phyloP scores from a whole-genome alignment of 2,888 invertebrate species.

The Tiliacea citrago region DNA sequence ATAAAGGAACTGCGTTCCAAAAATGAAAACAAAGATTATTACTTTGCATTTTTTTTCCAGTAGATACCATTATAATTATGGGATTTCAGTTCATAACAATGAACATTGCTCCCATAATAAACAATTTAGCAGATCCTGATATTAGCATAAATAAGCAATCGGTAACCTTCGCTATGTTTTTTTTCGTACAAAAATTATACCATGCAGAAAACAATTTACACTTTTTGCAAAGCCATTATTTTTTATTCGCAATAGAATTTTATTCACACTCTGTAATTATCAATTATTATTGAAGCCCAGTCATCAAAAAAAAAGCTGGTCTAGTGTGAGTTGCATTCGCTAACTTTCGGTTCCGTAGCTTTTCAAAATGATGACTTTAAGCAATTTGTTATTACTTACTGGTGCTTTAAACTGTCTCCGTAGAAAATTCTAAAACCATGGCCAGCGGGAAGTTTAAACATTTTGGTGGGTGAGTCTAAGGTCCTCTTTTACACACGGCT shows the following conservation, averaged over 20 bases:
- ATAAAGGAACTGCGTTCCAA: too few relatives aligned
- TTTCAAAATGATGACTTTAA: not conserved
- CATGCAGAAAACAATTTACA: not conserved
- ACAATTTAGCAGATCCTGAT: not conserved
- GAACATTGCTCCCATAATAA: not conserved
- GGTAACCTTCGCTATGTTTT: not conserved
- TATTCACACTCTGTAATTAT: constrained; percentile 3
- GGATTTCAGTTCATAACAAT: too few relatives aligned
- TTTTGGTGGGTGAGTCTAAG: not conserved
- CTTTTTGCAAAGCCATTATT: not conserved
- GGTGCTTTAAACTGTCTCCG: not conserved
- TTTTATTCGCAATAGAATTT: not conserved
- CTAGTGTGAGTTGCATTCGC: not conserved
- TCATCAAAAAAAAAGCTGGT: not conserved
- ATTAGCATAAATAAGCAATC: constrained; percentile 1
- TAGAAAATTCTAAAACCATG: not conserved
- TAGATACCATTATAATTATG: too few relatives aligned
- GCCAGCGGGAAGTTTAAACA: not conserved
- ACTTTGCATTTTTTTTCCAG: too few relatives aligned
- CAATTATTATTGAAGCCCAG: not conserved
- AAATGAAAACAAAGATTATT: too few relatives aligned
- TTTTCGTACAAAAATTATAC: not conserved
- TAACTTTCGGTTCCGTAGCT: not conserved
- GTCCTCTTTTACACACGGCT: too few relatives aligned
- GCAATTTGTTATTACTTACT: not conserved